Base-by-base conservation (phyloP, 1,140 invertebrate genomes). In the Drosophila lacertosa region DNA sequence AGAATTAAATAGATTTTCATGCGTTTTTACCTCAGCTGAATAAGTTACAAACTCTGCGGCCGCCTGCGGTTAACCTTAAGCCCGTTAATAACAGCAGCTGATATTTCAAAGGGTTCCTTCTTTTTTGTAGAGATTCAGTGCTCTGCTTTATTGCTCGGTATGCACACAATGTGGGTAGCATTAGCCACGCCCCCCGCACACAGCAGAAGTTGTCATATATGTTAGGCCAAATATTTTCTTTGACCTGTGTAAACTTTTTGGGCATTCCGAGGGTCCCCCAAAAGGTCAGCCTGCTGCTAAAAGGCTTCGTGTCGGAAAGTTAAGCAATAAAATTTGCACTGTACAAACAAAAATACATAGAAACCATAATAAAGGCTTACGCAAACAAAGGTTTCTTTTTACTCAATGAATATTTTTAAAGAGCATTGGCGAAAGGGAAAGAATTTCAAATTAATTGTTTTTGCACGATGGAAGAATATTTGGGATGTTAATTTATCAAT, bases 141-240 rank as follows among this genome's bases (percentile, higher is more conserved):
- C 45, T 29, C 16, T 55, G 37, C 42, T 67, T 72, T 63, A 65
- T 78, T 70, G 59, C 64, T 26, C 22, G 63, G 53, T 62, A 71
- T 74, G 44, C 62, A 66, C 44, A 73, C 48, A 65, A 65, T 48
- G 44, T 58, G 77, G 72, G 58, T 29, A 40, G 62, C 55, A 66
- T 39, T 53, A 15, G 58, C 60, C 45, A 67, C 63, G 57, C 63
- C 63, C 63, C 51, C n/a, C n/a, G n/a, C n/a, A n/a, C n/a, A 13
- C 18, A 44, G 45, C 62, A 58, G 48, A 77, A 81, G 63, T 81
- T 83, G 78, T 77, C 78, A 82, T 74, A 74, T 69, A 63, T 74
- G 58, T 78, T 77, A 62, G 60, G 60, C 60, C 54, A 82, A 82
- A 82, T 82, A 82, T 82, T 82, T 82, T 82, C 70, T 82, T 82